phyloP scores from a whole-genome alignment of 2,888 invertebrate genomes.

The Campoletis raptor region DNA sequence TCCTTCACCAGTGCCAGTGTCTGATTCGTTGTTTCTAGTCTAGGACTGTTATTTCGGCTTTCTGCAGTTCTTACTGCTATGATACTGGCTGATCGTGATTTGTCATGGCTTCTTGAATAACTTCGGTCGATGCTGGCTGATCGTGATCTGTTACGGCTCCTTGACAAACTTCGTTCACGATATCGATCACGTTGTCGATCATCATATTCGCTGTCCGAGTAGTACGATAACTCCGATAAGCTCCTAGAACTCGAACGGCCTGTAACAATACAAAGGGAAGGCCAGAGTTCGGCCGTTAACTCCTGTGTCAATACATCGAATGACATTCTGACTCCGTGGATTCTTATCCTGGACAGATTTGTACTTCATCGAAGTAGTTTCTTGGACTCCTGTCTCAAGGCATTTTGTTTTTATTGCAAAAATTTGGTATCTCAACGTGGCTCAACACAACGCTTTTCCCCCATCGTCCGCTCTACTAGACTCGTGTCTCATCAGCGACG shows the following conservation, averaged over 20 bases:
- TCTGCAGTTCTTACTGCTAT: not conserved
- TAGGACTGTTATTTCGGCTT: conserved; percentile 11
- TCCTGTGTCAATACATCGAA: not conserved
- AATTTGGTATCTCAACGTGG: conserved; percentile 23
- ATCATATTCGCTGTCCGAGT: conserved; percentile 18
- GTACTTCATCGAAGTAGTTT: conserved; percentile 28
- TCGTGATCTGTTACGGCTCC: conserved; percentile 5
- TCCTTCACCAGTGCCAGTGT: not conserved
- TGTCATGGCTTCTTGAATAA: not conserved
- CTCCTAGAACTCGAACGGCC: conserved; percentile 2
- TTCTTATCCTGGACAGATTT: conserved; percentile 28
- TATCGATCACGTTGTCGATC: conserved; percentile 33
- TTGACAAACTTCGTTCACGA: conserved; percentile 18
- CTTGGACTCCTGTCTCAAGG: conserved; percentile 32
- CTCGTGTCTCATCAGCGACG: conserved; percentile 26
- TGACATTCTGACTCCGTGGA: conserved; percentile 13
- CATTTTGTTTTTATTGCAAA: conserved; percentile 9
- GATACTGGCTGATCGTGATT: conserved; percentile 1
- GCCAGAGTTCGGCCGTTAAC: conserved; percentile 17
- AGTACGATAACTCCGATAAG: conserved; percentile 15
- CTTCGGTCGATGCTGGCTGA: conserved; percentile 5
- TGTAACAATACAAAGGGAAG: conserved; percentile 12
- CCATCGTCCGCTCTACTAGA: conserved; percentile 13
- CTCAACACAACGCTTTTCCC: conserved; percentile 7
- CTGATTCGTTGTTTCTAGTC: not conserved